Base-by-base conservation (phyloP, 2,113 vertebrate genomes). In the Xenopus borealis region DNA sequence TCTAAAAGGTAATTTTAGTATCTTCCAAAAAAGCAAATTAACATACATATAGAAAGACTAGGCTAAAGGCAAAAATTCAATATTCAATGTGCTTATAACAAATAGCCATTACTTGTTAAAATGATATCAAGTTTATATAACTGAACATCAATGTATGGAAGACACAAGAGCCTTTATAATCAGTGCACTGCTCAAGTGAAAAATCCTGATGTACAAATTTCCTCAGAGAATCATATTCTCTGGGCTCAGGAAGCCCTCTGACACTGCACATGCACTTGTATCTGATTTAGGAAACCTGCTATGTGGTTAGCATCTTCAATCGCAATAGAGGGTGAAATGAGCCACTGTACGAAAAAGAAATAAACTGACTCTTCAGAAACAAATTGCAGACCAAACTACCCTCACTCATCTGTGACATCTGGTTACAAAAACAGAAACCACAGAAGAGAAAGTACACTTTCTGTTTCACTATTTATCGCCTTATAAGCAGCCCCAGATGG, bases 321-420 rank as follows among this genome's bases (percentile, higher is more conserved):
- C 3, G 33, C 45, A 75, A 45, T 53, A 69, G 57, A 63, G 73
- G 59, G 66, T 75, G 59, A 75, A 75, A 75, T 62, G 66, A 75
- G 73, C 73, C 73, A 75, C 73, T 75, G 73, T 75, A 69, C 62
- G 58, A 75, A 75, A 75, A 33, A 75, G 73, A 75, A 75, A 75
- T 75, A 75, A 75, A 75, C 73, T 27, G 58, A 57, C 53, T 47
- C 66, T 75, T n/a, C 46, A 69, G 73, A 69, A 69, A 75, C 73
- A 75, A 75, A 75, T 69, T 75, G 62, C 46, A 63, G 73, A 75
- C 73, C 73, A 75, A 69, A 75, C 57, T 57, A 75, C 66, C 73
- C 66, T 69, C 66, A 69, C 66, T 75, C 73, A 75, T 66, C 73
- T 75, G 73, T 75, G 73, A 75, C 73, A 75, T 75, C 73, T 75